A percentile compares a stretch with the other conserved stretches of the same genome.
Conservation (phyloP, 2,113 vertebrate species). For the Bungarus multicinctus region DNA sequence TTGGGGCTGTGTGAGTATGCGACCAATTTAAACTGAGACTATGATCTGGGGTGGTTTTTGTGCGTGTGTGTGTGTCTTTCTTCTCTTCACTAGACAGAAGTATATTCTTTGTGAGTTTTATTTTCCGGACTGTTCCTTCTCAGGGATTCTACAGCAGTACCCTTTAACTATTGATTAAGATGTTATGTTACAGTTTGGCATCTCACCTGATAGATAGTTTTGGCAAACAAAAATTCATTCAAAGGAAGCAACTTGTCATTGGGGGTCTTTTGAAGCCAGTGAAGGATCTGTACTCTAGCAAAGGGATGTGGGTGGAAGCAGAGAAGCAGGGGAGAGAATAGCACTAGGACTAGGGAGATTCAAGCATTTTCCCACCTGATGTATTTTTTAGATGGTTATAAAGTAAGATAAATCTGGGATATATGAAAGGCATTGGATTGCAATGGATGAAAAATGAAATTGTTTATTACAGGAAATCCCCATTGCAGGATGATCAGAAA, state of each 20-base stretch:
- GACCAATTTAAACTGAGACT: conserved; percentile 73
- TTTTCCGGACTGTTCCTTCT: conserved; percentile 55
- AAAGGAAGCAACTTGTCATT: conserved; percentile 43
- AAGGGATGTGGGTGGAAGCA: too few species aligned
- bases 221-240: conserved; percentile 62
- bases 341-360: background rate
- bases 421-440: background rate
- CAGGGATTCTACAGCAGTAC: conserved; percentile 54
- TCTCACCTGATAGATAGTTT: conserved; percentile 57
- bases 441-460: background rate
- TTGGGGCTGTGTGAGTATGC: conserved; percentile 77
- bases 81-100: conserved; percentile 60
- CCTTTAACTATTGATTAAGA: conserved; percentile 62
- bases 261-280: background rate
- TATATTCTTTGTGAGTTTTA: conserved; percentile 54
- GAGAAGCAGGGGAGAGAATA: background rate
- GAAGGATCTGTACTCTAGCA: background rate
- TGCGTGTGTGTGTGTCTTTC: conserved; percentile 49
- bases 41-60: background rate
- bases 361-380: background rate
- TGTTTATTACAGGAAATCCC: background rate
- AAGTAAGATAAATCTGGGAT: background rate
- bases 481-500: background rate
- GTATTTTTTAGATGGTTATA: background rate
- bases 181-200: conserved; percentile 56